Evolutionary conservation across 2,888 invertebrate genomes (phyloP), one percentile per base, ranked within the genome.

Genomic region (Phyllotreta striolata): DNA sequence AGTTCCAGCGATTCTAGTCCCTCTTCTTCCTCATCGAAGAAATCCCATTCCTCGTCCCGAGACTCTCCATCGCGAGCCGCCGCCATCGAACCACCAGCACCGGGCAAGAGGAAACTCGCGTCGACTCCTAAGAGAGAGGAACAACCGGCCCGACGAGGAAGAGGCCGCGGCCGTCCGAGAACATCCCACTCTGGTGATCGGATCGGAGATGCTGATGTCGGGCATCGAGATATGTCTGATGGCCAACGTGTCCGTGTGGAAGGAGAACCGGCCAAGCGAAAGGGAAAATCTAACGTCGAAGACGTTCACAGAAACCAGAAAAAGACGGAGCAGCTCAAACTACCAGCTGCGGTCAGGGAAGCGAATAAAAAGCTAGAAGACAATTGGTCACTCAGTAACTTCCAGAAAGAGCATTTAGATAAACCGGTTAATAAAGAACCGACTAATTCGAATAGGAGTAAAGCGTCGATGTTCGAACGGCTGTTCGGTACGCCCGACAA

Each of bases 121-220:
- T 12, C 63, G 49, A 46, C 66, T 63, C 49, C 83, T 91, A 86
- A 90, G 85, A 85, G 91, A 91, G 88, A 89, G 87, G 89, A 91
- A 90, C 82, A 87, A 83, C 44, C 81, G 78, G 1, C 24, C 24
- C 78, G 83, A 77, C 75, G 76, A 74, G 76, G 76, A 67, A 74
- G 79, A 74, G 71, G 68, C 58, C 66, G 66, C 69, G 75, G 77
- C 55, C 69, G 78, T 61, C 67, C 76, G 68, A 67, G 74, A 62
- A 46, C 76, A 67, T 69, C 76, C 73, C 77, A 80, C 76, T 69
- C 85, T 78, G 83, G 88, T 88, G 84, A 87, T 88, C 82, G 88
- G 86, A 78, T 86, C 87, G 81, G 88, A 88, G 85, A 86, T 86
- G 82, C 83, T 89, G 80, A 86, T 85, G 81, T 86, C 86, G 79